Base-by-base conservation (phyloP, 2,113 vertebrate species). In the Pipa parva region DNA sequence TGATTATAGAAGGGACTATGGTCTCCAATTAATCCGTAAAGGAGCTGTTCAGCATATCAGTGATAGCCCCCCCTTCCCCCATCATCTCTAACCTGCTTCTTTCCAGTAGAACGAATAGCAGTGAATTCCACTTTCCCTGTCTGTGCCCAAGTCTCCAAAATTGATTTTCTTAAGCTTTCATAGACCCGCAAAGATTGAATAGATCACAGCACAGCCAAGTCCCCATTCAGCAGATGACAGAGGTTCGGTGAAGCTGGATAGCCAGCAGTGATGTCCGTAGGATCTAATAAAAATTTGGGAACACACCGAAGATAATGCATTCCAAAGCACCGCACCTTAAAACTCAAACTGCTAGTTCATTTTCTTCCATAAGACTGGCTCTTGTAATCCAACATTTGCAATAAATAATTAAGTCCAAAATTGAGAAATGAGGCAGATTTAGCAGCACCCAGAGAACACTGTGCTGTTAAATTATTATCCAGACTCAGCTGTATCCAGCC, bases 351-450 rank as follows among this genome's bases (percentile, higher is more conserved):
- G 46, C 28, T 28, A 31, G 22, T 12, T 24, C 24, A 21, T 18
- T 46, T 39, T 22, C n/a, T 59, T n/a, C n/a, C 56, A 6, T 22
- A 24, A 48, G 29, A 59, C 9, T 31, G 42, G 17, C 20, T 45
- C 29, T 52, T 68, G 49, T 59, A 68, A 68, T 68, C 65, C 65
- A 59, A 36, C 21, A 7, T 15, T 31, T 7, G n/a, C 17, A 29
- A 17, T 26, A 20, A 26, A 29, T 5, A 7, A 7, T 10, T 50
- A 4, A 17, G 50, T 17, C 21, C 20, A 49, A 3, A 42, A n/a
- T 42, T 12, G 18, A 8, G 7, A 21, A 49, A 7, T 22, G 15
- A 8, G 7, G 9, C 45, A 20, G 8, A 11, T 24, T 49, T 24
- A 49, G 9, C 46, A 49, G 15, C 20, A 10, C 17, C 39, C 18